phyloP scores from a whole-genome alignment of 2,797 vertebrate species.

The Etheostoma nigrum region DNA sequence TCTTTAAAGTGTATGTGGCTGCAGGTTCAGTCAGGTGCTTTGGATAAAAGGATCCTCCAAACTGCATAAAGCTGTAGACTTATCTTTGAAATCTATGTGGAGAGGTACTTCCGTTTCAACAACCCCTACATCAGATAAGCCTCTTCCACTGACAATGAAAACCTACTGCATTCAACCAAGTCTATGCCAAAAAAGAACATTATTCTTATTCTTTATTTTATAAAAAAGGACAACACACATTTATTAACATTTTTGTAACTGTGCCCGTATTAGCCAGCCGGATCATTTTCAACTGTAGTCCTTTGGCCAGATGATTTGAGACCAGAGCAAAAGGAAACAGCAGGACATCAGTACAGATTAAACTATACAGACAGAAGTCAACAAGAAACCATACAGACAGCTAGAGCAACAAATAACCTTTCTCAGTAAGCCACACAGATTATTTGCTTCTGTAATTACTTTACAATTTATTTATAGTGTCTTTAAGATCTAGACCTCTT shows the following conservation, averaged over 20 bases:
- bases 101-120: conserved; percentile 57
- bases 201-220: not conserved
- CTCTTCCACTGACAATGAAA: conserved; percentile 28
- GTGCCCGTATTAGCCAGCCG: too few relatives aligned
- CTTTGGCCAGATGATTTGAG: too few relatives aligned
- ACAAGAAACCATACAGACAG: too few relatives aligned
- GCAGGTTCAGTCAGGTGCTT: conserved; percentile 42
- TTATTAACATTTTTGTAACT: too few relatives aligned
- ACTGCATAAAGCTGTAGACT: conserved; percentile 46
- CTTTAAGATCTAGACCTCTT: not conserved
- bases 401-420: too few relatives aligned
- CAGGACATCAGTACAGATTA: too few relatives aligned
- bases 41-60: conserved; percentile 56
- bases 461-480: not conserved
- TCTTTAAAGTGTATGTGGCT: conserved; percentile 37
- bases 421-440: not conserved
- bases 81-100: conserved; percentile 67
- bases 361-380: too few relatives aligned
- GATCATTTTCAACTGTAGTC: too few relatives aligned
- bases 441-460: not conserved
- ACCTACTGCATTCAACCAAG: not conserved
- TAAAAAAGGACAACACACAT: too few relatives aligned
- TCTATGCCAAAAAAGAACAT: conserved; percentile 4
- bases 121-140: conserved; percentile 46
- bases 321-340: too few relatives aligned